Evolutionary conservation across 2,888 invertebrate species (phyloP).

Genomic region (Xestoiulus laeticollis): DNA sequence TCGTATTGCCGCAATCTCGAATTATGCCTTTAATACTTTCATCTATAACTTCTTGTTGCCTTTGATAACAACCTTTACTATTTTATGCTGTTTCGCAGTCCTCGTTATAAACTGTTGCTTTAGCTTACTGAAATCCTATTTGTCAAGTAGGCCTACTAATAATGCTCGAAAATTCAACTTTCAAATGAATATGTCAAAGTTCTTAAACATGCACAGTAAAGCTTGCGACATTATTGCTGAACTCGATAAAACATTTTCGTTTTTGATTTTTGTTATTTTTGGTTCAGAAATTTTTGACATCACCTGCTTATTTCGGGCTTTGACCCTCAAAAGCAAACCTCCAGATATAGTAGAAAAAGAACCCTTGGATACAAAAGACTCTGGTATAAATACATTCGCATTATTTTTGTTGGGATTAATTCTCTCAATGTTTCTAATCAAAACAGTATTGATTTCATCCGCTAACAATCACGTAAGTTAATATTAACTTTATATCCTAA

Average conservation of each 20-base stretch:
- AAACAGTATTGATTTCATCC: neutral
- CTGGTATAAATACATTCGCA: neutral
- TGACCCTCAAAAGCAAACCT: neutral
- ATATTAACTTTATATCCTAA: neutral
- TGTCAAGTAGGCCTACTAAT: neutral
- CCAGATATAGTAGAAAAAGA: neutral
- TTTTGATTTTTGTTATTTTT: neutral
- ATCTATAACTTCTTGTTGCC: neutral
- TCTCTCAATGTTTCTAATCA: neutral
- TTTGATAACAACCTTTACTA: neutral
- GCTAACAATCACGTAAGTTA: neutral
- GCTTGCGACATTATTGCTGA: neutral
- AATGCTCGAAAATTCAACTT: neutral
- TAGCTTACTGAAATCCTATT: neutral
- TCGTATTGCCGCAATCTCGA: neutral
- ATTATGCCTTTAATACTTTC: neutral
- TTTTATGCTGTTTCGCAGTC: neutral
- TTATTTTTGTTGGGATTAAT: neutral
- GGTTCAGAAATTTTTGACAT: neutral
- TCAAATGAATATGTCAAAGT: neutral
- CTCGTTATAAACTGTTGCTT: neutral
- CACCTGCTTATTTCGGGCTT: conserved; percentile 2
- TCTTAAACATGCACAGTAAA: neutral
- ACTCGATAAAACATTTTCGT: neutral
- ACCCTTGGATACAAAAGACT: neutral